These are phyloP conservation scores for Tympanoctomys barrerae DNA, from an alignment of 2,797 vertebrate genomes.

Conservation along the genomic window DNA sequence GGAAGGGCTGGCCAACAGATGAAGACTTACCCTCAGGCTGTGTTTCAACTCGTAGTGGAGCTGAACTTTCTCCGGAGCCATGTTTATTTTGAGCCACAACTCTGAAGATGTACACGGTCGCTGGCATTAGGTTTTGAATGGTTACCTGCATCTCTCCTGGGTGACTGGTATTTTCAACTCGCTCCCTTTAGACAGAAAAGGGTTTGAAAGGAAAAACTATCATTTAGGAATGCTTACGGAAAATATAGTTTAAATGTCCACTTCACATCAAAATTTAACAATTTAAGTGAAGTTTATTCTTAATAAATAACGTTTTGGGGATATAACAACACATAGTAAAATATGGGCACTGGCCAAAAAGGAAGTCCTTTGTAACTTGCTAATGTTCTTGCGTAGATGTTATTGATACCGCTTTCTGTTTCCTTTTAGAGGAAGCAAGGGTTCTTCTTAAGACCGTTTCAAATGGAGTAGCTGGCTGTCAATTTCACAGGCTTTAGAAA, in stretches of 20 bases:
- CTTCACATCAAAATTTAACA: neutral
- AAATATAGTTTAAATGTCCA: conserved; percentile 33
- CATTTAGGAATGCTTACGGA: neutral
- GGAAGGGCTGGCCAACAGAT: neutral
- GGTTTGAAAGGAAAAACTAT: conserved; percentile 50
- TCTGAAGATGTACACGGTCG: conserved; percentile 95
- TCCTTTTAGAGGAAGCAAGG: neutral
- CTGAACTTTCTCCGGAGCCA: conserved; percentile 95
- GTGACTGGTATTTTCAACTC: conserved; percentile 95
- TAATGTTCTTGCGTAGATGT: neutral
- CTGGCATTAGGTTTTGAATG: conserved; percentile 97
- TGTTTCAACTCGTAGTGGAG: conserved; percentile 94
- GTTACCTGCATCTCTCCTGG: conserved; percentile 97
- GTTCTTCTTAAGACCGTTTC: neutral
- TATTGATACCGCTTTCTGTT: neutral
- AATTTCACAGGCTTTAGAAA: neutral
- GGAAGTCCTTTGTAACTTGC: rapidly evolving
- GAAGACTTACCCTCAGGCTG: conserved; percentile 95
- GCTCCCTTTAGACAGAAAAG: conserved; percentile 91
- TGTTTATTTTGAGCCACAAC: conserved; percentile 96
- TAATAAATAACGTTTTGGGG: neutral
- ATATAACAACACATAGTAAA: neutral
- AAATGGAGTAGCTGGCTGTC: neutral
- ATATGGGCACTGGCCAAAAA: neutral
- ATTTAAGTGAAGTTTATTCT: conserved; percentile 28